Percentiles rank a stretch among this genome's conserved stretches.
phyloP scores from a whole-genome alignment of 2,797 vertebrate species.

The Leucoraja ocellata region DNA sequence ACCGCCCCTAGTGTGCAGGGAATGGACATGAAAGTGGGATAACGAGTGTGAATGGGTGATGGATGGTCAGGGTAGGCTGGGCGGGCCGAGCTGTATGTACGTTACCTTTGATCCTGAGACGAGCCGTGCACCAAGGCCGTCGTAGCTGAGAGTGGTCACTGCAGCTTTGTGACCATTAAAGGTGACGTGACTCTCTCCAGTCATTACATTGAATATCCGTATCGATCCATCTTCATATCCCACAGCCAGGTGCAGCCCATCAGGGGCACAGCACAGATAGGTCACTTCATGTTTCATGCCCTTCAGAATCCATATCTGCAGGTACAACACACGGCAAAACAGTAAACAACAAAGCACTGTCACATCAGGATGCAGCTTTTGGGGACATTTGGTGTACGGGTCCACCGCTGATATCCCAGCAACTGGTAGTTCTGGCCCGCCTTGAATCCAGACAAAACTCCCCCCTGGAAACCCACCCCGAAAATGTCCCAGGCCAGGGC shows the following conservation, averaged over 20 bases:
- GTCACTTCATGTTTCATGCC: slow-evolving; percentile 86
- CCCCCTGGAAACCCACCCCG: no score
- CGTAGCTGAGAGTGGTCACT: slow-evolving; percentile 74
- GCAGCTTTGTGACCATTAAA: slow-evolving; percentile 93
- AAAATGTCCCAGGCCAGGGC: no score
- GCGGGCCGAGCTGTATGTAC: no score
- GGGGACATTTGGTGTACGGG: no score
- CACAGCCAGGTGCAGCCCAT: slow-evolving; percentile 79
- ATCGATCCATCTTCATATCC: slow-evolving; percentile 88
- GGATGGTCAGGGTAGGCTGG: no score
- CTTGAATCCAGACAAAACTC: no score
- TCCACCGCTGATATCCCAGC: no score
- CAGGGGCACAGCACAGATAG: slow-evolving; percentile 78
- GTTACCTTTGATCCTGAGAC: slow-evolving; percentile 86
- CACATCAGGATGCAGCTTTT: no score
- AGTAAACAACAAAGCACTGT: not conserved
- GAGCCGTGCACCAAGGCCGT: slow-evolving; percentile 77
- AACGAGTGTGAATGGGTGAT: no score
- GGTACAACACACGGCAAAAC: not conserved
- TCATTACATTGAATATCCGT: slow-evolving; percentile 78
- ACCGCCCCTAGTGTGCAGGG: no score
- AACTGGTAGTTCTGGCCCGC: no score
- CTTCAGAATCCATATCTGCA: slow-evolving; percentile 82
- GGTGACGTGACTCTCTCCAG: slow-evolving; percentile 72
- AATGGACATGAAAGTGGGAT: no score